Evolutionary conservation across 2,797 vertebrate genomes (phyloP), one percentile per base, ranked within the genome.

Genomic region (Micromesistius poutassou): DNA sequence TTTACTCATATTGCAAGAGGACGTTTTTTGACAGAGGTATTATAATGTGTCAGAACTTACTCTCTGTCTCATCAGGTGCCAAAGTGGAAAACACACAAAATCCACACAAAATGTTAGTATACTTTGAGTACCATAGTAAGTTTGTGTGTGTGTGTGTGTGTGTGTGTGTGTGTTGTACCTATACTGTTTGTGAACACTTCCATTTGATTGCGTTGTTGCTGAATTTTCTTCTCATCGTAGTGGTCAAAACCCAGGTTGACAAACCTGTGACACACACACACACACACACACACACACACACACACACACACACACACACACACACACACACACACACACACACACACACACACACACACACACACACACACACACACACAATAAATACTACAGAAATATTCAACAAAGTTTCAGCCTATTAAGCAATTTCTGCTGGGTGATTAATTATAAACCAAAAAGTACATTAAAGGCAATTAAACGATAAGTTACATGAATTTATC

Each of bases 201-300:
- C 81, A 99, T 89, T 81, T 93, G 94, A 72, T 93, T 76, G 38
- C 85, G 88, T 74, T 94, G 87, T 35, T 88, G 75, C 82, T 88
- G 85, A 31, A 85, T 84, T 75, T 86, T 92, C 82, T 89, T 87
- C 6, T 84, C 87, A 85, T 94, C 87, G 90, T 83, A 91, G 87
- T 91, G 91, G 86, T 95, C 93, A 81, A 93, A 96, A 71, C 97
- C 96, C 82, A 99, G 94, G 89, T 96, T 95, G 74, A 95, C 92
- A 87, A 98, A 95, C 82, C 98, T 98, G 86, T 78, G 35, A n/a
- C 62, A 19, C 31, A 33, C 31, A 71, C 31, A 71, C 31, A 71
- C 28, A 7, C 31, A 16, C 16, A 33, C 62, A 66, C 62, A 66
- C 62, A 66, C 62, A 66, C 62, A 66, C 62, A 66, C 62, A 66